Evolutionary conservation across 2,113 vertebrate species (phyloP).

Genomic region (Pteropus alecto): DNA sequence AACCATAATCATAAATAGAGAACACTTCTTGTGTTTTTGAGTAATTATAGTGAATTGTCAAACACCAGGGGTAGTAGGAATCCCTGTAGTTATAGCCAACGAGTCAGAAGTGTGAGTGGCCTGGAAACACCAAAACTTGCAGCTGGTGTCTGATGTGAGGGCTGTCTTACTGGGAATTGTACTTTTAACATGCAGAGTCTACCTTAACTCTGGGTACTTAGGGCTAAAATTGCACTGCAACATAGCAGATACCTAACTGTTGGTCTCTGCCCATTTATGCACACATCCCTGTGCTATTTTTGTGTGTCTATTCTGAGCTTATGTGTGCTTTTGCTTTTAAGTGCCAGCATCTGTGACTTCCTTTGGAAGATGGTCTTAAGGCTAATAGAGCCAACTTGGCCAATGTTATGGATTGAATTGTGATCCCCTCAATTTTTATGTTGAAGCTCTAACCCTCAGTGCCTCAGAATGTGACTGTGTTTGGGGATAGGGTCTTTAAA

Average conservation of each 20-base stretch:
- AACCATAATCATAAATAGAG: neutral
- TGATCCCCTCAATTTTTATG: neutral
- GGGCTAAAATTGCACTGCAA: neutral
- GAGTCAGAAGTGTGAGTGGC: neutral
- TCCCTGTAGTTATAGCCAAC: accelerated
- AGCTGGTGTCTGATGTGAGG: neutral
- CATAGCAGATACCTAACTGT: neutral
- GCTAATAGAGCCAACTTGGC: neutral
- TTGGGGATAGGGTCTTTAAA: neutral
- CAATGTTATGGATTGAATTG: neutral
- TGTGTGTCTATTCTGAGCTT: neutral
- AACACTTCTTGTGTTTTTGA: neutral
- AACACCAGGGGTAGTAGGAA: neutral
- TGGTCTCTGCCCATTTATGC: neutral
- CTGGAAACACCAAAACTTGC: neutral
- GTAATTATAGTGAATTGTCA: neutral
- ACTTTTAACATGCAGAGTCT: neutral
- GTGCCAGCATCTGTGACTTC: neutral
- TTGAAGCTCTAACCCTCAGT: neutral
- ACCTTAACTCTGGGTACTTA: neutral
- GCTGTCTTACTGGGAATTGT: neutral
- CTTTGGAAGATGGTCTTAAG: neutral
- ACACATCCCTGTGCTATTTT: neutral
- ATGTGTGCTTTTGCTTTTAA: neutral
- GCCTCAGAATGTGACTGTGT: neutral